Conservation (phyloP, 2,888 invertebrate genomes). For the Caenorhabditis wallacei region DNA sequence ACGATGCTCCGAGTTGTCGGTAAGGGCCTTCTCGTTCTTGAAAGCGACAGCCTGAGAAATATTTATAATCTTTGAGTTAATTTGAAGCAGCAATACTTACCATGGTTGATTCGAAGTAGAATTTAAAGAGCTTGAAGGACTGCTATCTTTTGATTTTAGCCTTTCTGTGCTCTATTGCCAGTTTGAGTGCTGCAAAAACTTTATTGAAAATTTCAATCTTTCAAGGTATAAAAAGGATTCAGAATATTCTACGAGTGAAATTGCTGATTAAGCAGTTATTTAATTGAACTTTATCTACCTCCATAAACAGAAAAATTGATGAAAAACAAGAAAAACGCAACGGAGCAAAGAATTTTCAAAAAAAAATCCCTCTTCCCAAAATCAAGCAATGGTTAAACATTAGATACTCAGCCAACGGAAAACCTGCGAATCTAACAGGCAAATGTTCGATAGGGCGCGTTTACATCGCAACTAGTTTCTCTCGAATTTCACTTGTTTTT, state of each 20-base stretch:
- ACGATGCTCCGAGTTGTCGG: constrained; percentile 79
- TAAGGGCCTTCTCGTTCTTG: constrained; percentile 78
- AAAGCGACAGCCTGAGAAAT: constrained; percentile 73
- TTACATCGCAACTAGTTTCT: constrained; percentile 24
- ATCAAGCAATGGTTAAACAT: constrained; percentile 41
- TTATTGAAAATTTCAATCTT: neutral
- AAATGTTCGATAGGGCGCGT: constrained; percentile 46
- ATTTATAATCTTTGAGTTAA: neutral
- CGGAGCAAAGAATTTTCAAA: constrained; percentile 2
- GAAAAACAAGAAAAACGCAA: neutral
- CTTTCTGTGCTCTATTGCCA: constrained; percentile 82
- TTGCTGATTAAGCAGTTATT: no score
- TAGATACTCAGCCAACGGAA: constrained; percentile 62
- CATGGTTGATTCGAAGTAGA: constrained; percentile 70
- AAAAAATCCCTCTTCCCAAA: constrained; percentile 28
- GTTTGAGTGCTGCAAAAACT: constrained; percentile 73
- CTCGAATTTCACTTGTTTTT: neutral
- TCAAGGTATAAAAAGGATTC: neutral
- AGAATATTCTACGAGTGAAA: no score
- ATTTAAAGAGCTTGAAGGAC: constrained; percentile 68
- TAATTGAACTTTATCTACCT: no score
- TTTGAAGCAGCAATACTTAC: constrained; percentile 44
- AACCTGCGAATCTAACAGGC: constrained; percentile 55
- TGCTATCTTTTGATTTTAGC: constrained; percentile 81
- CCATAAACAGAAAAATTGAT: neutral